These are phyloP conservation scores for Macropis europaea DNA, from an alignment of 2,888 invertebrate species.

Conservation along the genomic window DNA sequence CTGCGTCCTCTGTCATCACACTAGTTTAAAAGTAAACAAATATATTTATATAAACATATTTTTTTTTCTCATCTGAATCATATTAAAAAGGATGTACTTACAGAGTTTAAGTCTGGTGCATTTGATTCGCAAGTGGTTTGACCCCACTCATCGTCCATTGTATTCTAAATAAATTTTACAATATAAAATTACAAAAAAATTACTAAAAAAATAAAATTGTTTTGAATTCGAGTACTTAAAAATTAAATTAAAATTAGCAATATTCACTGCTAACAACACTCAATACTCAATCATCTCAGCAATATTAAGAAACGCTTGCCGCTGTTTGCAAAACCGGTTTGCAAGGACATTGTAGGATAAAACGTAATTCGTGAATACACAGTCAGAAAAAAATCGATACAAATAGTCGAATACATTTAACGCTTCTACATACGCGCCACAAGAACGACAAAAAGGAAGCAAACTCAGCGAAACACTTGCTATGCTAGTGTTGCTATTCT, in stretches of 20 bases:
- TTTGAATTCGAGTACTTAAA: background rate
- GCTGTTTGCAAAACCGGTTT: background rate
- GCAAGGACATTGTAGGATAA: background rate
- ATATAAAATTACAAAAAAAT: background rate
- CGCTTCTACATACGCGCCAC: background rate
- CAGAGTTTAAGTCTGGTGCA: background rate
- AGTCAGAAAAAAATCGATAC: slow-evolving; percentile 1
- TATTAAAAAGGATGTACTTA: background rate
- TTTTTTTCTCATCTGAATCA: background rate
- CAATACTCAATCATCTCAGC: too few relatives aligned
- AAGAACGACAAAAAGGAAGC: background rate
- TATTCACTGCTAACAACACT: too few relatives aligned
- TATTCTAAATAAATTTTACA: slow-evolving; percentile 10
- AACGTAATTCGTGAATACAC: background rate
- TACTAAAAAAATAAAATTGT: background rate
- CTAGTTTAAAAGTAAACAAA: slow-evolving; percentile 36
- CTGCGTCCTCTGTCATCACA: slow-evolving; percentile 44
- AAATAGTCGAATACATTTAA: background rate
- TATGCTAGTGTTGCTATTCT: background rate
- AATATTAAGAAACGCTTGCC: background rate
- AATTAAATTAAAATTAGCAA: background rate
- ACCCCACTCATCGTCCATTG: slow-evolving; percentile 41
- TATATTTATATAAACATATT: background rate
- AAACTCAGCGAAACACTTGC: background rate
- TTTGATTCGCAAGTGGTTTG: background rate